Conservation (phyloP, 2,113 vertebrate genomes). For the Bos indicus region DNA sequence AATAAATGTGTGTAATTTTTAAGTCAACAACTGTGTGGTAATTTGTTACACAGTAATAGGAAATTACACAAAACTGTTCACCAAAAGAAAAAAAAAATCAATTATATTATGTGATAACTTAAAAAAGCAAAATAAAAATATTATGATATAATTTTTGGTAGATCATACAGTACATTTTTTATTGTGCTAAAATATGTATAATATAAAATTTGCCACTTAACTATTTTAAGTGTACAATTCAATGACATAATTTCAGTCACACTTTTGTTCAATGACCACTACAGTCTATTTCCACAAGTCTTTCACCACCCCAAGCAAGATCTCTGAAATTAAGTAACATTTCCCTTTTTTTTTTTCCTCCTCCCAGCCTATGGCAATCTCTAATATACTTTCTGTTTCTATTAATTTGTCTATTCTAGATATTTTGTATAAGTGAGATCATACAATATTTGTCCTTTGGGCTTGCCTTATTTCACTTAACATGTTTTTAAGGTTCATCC, state of each 20-base stretch:
- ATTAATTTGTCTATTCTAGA: neutral
- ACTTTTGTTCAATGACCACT: neutral
- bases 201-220: neutral
- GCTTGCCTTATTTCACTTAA: neutral
- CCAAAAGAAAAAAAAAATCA: neutral
- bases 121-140: neutral
- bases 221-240: neutral
- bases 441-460: neutral
- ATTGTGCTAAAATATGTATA: neutral
- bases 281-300: neutral
- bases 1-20: neutral
- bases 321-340: neutral
- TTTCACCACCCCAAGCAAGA: neutral
- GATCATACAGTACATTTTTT: neutral
- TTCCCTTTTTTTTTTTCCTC: neutral
- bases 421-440: neutral
- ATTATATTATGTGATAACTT: neutral
- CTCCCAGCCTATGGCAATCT: neutral
- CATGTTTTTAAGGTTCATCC: neutral
- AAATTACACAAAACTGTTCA: neutral
- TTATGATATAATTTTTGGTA: neutral
- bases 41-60: neutral
- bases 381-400: neutral
- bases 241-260: neutral
- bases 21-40: neutral